Evolutionary conservation across 2,113 vertebrate genomes (phyloP), one percentile per base, ranked within the genome.

Genomic region (Microtus richardsoni): DNA sequence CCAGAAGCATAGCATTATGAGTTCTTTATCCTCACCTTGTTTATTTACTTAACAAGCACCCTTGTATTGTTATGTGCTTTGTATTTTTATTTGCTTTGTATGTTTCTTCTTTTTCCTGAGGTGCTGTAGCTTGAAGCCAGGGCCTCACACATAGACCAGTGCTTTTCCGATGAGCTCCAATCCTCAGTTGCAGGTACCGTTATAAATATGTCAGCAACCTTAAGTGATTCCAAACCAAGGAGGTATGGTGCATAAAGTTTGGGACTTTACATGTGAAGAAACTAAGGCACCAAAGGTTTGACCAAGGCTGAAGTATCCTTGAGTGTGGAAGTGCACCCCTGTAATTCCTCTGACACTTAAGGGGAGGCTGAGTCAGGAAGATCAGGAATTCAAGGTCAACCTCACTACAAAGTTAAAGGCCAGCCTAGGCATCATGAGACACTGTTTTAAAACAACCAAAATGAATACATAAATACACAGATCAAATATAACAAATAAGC

Each of bases 191-290:
- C 52, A 97, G n/a, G 11, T 33, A 36, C 22, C 49, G 0, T 88
- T 94, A 36, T 93, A 91, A 94, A 84, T 93, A 49, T 26, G 41
- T 60, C 36, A 54, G 33, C 73, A 88, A 74, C 44, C 71, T 12
- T 78, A 68, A 84, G 36, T 83, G 19, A 30, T 47, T 71, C 64
- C 12, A 94, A 30, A 62, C 11, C 78, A 91, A 22, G 47, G 36
- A 64, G 30, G 62, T 12, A 58, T 39, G 1, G 39, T 36, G 30
- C 16, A 11, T 66, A 28, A 74, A 71, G 71, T 79, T 47, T 13
- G 71, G 7, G 9, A 62, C 84, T 88, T 91, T 86, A 44, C 22
- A 75, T 14, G 9, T 54, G 16, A 62, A 24, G 36, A 86, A 92
- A 92, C 26, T 11, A 64, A 87, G 88, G 4, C 28, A 84, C 39